phyloP scores from a whole-genome alignment of 1,140 invertebrate genomes.

The Cotesia glomerata region DNA sequence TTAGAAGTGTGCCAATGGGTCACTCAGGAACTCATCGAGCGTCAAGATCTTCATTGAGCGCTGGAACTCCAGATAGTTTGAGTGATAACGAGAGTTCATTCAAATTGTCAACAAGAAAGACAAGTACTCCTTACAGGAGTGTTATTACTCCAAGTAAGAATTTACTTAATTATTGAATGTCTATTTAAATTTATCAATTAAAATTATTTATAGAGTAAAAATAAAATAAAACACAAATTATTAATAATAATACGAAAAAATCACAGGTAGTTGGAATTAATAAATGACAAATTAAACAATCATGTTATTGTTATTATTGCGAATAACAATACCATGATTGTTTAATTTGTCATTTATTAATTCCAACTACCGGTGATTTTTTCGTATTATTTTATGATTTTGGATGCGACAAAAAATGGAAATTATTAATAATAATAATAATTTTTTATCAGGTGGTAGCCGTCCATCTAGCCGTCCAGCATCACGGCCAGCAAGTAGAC shows the following conservation, averaged over 20 bases:
- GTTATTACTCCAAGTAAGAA: slow-evolving; percentile 63
- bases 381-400: too few species aligned
- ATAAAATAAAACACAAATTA: background rate
- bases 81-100: slow-evolving; percentile 84
- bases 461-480: slow-evolving; percentile 66
- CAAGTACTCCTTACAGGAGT: slow-evolving; percentile 56
- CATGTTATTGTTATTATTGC: too few species aligned
- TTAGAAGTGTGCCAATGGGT: slow-evolving; percentile 84
- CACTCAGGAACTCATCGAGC: slow-evolving; percentile 61
- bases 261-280: too few species aligned
- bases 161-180: background rate
- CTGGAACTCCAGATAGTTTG: slow-evolving; percentile 84
- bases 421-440: slow-evolving; percentile 13
- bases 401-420: too few species aligned
- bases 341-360: too few species aligned
- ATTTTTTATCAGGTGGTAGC: slow-evolving; percentile 56
- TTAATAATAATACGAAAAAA: slow-evolving; percentile 10
- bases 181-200: background rate
- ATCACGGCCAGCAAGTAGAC: slow-evolving; percentile 73
- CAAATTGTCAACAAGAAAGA: slow-evolving; percentile 58
- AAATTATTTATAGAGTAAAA: slow-evolving; percentile 5
- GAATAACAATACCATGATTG: too few species aligned
- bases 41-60: slow-evolving; percentile 76
- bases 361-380: too few species aligned
- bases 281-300: too few species aligned